phyloP scores from a whole-genome alignment of 2,113 vertebrate species.

The Gopherus flavomarginatus region DNA sequence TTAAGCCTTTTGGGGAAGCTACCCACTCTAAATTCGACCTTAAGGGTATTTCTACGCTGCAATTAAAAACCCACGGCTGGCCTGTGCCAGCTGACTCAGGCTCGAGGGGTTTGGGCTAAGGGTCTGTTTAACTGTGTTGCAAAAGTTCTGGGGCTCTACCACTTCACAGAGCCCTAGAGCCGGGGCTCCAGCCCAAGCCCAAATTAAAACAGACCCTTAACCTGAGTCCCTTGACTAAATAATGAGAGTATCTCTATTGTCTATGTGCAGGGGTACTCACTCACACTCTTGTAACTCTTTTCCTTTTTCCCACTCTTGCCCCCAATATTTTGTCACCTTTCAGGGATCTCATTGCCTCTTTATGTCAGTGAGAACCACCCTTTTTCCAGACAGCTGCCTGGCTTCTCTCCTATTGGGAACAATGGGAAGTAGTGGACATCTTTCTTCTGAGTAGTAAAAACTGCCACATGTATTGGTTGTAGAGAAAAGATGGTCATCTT shows the following conservation, averaged over 20 bases:
- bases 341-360: background rate
- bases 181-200: background rate
- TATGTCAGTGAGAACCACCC: background rate
- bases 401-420: background rate
- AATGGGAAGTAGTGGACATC: background rate
- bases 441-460: background rate
- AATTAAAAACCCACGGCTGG: too few species aligned
- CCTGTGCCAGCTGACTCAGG: too few species aligned
- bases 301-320: background rate
- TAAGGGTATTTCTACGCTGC: too few species aligned
- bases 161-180: background rate
- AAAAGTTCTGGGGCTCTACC: too few species aligned
- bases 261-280: background rate
- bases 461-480: background rate
- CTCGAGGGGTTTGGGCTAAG: too few species aligned
- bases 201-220: background rate
- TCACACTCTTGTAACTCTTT: background rate
- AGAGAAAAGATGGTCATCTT: background rate
- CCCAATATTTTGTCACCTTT: background rate
- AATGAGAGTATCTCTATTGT: rapidly evolving
- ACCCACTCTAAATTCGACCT: background rate
- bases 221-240: background rate
- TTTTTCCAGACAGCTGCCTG: background rate
- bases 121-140: too few species aligned
- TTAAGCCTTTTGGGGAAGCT: background rate